Evolutionary conservation across 2,797 vertebrate species (phyloP), one percentile per base, ranked within the genome.

Genomic region (Xyrichtys novacula): DNA sequence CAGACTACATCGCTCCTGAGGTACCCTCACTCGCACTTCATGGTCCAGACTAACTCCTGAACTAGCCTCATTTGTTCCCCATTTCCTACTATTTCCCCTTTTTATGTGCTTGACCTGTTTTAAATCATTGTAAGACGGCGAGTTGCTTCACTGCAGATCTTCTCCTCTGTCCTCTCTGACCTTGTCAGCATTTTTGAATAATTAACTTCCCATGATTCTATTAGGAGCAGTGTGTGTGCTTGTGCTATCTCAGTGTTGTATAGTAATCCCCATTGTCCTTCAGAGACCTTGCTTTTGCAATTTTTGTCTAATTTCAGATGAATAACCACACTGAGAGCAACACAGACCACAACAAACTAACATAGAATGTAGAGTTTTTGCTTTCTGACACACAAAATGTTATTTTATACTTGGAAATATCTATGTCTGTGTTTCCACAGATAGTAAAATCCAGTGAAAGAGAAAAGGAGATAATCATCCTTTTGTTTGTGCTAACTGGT

Each of bases 1-100:
- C 96, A 0, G 96, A 97, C 84, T 98, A 98, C 91, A 97, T 98
- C 32, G 96, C 96, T 46, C 96, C 96, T 0, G 96, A 97, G 96
- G 96, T 97, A 91, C 38, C 0, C 25, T 3, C 19, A 59, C 26
- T 25, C 46, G 56, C 40, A 5, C 25, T 16, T 29, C 22, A 15
- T 14, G n/a, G 38, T 52, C 66, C 54, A 32, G 20, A 29, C 62
- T 66, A 32, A 34, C 68, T 48, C 42, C 31, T 54, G 53, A 55
- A 59, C 44, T 20, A 25, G 32, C 34, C 22, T 62, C 29, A 34
- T 65, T 69, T 71, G 59, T 25, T 70, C 56, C 40, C 62, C 26
- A 58, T 40, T 68, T 57, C 62, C 65, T 75, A 62, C 65, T 34
- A 28, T 65, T 26, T 34, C 48, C 65, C 12, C 39, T 65, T n/a